Evolutionary conservation across 1,140 invertebrate genomes (phyloP).

Genomic region (Laupala kohalensis): DNA sequence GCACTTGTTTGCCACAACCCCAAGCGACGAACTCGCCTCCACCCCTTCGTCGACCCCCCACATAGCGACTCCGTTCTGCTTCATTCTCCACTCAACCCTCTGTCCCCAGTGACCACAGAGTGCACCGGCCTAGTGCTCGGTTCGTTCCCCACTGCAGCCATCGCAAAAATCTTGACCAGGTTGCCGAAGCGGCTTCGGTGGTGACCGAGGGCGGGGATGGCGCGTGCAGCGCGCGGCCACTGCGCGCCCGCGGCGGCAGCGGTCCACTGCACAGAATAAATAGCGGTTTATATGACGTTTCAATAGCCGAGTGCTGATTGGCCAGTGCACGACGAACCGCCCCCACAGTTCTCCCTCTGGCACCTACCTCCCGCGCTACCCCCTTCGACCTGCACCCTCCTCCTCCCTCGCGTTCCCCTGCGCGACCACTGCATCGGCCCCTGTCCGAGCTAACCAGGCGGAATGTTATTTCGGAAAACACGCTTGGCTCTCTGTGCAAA

Average conservation of each 20-base stretch:
- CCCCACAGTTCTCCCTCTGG: background rate
- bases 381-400: background rate
- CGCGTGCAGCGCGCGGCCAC: background rate
- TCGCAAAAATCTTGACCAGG: background rate
- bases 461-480: conserved; percentile 9
- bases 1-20: too few relatives aligned
- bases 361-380: background rate
- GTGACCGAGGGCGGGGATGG: background rate
- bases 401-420: background rate
- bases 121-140: too few relatives aligned
- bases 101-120: too few relatives aligned
- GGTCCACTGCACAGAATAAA: background rate
- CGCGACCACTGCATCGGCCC: background rate
- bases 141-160: background rate
- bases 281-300: background rate
- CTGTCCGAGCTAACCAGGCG: background rate
- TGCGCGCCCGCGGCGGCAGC: too few relatives aligned
- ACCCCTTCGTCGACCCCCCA: too few relatives aligned
- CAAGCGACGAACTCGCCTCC: background rate
- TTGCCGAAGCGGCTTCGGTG: background rate
- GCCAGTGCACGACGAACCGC: background rate
- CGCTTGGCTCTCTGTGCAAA: conserved; percentile 6
- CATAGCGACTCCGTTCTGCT: too few relatives aligned
- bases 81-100: too few relatives aligned
- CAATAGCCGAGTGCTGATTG: background rate